Evolutionary conservation across 2,797 vertebrate genomes (phyloP).

Genomic region (Hippocampus kuda): DNA sequence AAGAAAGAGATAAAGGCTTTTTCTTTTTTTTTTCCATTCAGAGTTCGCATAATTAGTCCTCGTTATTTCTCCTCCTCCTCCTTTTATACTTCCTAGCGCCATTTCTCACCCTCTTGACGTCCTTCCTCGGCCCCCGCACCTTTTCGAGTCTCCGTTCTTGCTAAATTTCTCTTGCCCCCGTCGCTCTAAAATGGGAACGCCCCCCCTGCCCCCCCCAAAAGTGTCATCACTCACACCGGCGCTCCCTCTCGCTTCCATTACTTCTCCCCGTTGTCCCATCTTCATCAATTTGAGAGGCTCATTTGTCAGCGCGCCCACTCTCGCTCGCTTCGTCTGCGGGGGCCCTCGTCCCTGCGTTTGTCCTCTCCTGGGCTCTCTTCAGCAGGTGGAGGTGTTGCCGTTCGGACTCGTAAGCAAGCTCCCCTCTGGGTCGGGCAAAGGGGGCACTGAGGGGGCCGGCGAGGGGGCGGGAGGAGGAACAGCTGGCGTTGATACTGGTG

Average conservation of each 20-base stretch:
- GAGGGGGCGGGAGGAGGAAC: conserved; percentile 26
- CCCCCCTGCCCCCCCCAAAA: conserved; percentile 41
- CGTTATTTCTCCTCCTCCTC: conserved; percentile 47
- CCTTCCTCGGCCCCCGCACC: conserved; percentile 48
- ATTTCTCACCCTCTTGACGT: conserved; percentile 49
- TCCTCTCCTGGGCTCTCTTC: conserved; percentile 36
- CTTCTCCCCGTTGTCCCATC: conserved; percentile 26
- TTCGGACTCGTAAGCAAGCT: conserved; percentile 58
- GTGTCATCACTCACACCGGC: conserved; percentile 39
- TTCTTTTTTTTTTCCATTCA: conserved; percentile 60
- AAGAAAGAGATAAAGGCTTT: conserved; percentile 48
- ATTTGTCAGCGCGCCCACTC: conserved; percentile 25
- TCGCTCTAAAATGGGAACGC: conserved; percentile 34
- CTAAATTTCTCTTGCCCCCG: conserved; percentile 35
- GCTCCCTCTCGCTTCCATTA: conserved; percentile 49
- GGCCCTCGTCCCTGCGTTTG: conserved; percentile 14
- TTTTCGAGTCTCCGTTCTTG: conserved; percentile 43
- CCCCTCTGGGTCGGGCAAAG: conserved; percentile 46
- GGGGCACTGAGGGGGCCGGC: conserved; percentile 41
- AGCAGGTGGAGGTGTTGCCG: conserved; percentile 67
- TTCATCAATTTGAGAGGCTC: conserved; percentile 39
- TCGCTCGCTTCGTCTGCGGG: conserved; percentile 33
- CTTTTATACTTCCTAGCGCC: conserved; percentile 29
- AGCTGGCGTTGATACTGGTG: conserved; percentile 36
- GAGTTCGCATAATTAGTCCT: conserved; percentile 62